These are phyloP conservation scores for Archips xylosteana DNA, from an alignment of 2,888 invertebrate species.

Conservation along the genomic window DNA sequence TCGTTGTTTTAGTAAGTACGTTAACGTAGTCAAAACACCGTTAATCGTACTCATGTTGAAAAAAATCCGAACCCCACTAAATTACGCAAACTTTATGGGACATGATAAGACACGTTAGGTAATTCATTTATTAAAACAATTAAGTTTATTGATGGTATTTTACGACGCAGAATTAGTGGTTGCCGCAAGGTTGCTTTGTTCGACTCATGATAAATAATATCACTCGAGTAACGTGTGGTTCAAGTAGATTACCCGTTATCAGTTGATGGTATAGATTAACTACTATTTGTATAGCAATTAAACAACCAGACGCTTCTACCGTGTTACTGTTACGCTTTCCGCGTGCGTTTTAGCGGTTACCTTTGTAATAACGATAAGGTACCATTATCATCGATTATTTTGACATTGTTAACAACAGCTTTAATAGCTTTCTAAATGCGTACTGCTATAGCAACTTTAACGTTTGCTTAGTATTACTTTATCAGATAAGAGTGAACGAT, in stretches of 20 bases:
- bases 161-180: constrained; percentile 64
- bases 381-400: constrained; percentile 39
- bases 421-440: constrained; percentile 32
- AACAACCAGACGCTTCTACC: constrained; percentile 65
- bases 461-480: constrained; percentile 20
- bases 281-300: constrained; percentile 75
- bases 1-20: not conserved
- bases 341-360: constrained; percentile 43
- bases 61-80: not conserved
- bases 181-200: constrained; percentile 63
- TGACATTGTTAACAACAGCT: constrained; percentile 36
- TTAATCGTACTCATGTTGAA: not conserved
- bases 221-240: constrained; percentile 54
- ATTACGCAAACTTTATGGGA: constrained; percentile 43
- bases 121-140: constrained; percentile 64
- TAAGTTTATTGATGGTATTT: constrained; percentile 66
- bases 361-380: constrained; percentile 36
- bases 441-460: constrained; percentile 27
- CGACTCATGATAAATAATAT: constrained; percentile 62
- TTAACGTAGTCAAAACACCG: not conserved
- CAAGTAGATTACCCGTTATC: constrained; percentile 75
- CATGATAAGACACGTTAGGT: constrained; percentile 50
- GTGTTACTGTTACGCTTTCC: constrained; percentile 57
- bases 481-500: constrained; percentile 24
- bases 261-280: constrained; percentile 77